These are phyloP conservation scores for Meriones psammophilus DNA, from an alignment of 2,797 vertebrate species.

Conservation along the genomic window DNA sequence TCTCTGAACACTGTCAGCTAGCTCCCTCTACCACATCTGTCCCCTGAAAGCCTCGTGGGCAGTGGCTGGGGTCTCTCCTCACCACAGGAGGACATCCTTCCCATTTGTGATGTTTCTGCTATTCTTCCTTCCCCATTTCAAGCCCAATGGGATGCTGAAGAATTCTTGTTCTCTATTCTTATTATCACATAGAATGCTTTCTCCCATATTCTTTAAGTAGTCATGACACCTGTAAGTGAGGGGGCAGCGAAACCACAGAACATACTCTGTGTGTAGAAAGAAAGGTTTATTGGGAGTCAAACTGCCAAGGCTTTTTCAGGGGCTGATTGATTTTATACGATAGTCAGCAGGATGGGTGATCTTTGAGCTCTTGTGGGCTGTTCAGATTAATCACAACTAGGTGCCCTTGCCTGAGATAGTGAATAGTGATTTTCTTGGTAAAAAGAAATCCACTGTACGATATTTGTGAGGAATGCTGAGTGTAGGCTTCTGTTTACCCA, in stretches of 20 bases:
- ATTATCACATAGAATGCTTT: too few species aligned
- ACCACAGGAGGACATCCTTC: rapidly evolving
- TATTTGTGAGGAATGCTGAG: background rate
- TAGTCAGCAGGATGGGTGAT: background rate
- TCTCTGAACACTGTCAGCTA: too few species aligned
- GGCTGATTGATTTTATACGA: background rate
- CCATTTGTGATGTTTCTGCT: background rate
- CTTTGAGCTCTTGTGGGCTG: background rate
- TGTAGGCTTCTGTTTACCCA: background rate
- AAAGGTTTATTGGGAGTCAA: background rate
- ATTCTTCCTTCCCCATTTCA: too few species aligned
- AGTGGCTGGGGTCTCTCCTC: rapidly evolving
- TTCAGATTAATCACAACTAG: background rate
- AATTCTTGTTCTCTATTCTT: too few species aligned
- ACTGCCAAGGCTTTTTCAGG: background rate
- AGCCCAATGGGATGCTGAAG: too few species aligned
- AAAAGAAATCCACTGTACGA: too few species aligned
- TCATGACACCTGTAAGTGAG: background rate
- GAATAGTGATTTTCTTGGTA: background rate
- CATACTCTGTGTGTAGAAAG: background rate
- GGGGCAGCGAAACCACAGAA: too few species aligned
- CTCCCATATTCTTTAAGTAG: background rate
- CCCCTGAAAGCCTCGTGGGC: background rate
- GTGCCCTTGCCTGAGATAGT: background rate
- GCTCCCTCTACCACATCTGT: background rate